Base-by-base conservation (phyloP, 2,888 invertebrate genomes). In the Notocelia uddmanniana region DNA sequence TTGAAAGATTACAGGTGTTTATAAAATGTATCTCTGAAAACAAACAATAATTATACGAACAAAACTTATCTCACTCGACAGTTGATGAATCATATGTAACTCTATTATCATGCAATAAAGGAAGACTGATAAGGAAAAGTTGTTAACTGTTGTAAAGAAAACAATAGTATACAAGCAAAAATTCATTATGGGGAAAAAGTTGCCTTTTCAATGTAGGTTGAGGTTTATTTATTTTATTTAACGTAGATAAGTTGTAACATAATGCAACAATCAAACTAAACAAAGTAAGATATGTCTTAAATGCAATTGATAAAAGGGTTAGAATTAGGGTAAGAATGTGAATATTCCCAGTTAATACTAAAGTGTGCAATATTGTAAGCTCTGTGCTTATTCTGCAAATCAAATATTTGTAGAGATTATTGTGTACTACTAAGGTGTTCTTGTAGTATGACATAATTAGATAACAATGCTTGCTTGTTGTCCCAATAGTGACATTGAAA, bases 31-130 rank as follows among this genome's bases (percentile, higher is more conserved):
- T 52, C 15, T 52, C 15, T 19, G 52, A 55, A 55, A 55, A 54
- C 31, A 52, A 69, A 69, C 54, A 60, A 68, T 50, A 48, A 68
- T 13, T 68, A n/a, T 8, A 59, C 21, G 19, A 45, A 55, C 23
- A 48, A 57, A 26, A 9, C 37, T 50, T 70, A 48, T 70, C 58
- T 64, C 23, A 50, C 50, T 64, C 50, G 50, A 64, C 57, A 64
- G 21, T 23, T 31, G 50, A 19, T 64, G 69, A 58, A 41, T 64
- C 69, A 41, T 5, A 41, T n/a, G n/a, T n/a, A n/a, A n/a, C n/a
- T 15, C 6, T 15, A 41, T 41, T 15, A n/a, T 13, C 15, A 64
- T 21, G 15, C 55, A 48, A 37, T 37, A 58, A 11, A 15, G 62
- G 57, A 21, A 57, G 50, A 52, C 0, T 48, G 69, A 70, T 70